Base-by-base conservation (phyloP, 2,888 invertebrate genomes). In the Tenodera sinensis region DNA sequence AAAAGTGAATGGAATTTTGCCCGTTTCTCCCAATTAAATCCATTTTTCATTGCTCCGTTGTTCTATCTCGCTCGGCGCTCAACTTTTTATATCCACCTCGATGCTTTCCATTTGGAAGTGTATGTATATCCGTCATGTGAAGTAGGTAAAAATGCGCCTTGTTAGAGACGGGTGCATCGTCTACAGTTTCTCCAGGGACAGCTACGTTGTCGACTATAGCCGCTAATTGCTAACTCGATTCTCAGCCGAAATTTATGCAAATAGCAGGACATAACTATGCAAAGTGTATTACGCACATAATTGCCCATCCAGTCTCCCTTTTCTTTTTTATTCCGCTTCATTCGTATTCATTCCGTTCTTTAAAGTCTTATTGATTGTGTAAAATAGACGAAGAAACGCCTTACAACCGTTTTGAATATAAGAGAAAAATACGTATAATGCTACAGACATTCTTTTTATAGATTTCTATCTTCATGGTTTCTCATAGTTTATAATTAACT, bases 231-330 rank as follows among this genome's bases (percentile, higher is more conserved):
- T 83, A 87, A 89, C 83, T 89, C 89, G 83, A 86, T 83, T 86
- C 28, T 86, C 28, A 28, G 87, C 83, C 87, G 83, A 87, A 89
- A 89, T 87, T n/a, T 88, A 90, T 90, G 90, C 90, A 90, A 90
- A 90, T 90, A 84, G 87, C 83, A 42, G 54, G 85, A 71, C 83
- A 90, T 90, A 89, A 88, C 90, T 90, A 90, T 90, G 90, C 90
- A 89, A 90, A 90, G 89, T 89, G 87, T 88, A 89, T 89, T 90
- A 89, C 83, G 87, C 85, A 88, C 88, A 89, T 89, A 90, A 90
- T 90, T 89, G 88, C 83, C 89, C 86, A 89, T 89, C 89, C 54
- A 28, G 71, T 86, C 86, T n/a, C n/a, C 15, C 83, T 86, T 87
- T 71, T 28, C 15, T 88, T 84, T 88, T 88, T 88, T 3, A 47